Evolutionary conservation across 2,888 invertebrate genomes (phyloP).

Genomic region (Nomada lathburiana): DNA sequence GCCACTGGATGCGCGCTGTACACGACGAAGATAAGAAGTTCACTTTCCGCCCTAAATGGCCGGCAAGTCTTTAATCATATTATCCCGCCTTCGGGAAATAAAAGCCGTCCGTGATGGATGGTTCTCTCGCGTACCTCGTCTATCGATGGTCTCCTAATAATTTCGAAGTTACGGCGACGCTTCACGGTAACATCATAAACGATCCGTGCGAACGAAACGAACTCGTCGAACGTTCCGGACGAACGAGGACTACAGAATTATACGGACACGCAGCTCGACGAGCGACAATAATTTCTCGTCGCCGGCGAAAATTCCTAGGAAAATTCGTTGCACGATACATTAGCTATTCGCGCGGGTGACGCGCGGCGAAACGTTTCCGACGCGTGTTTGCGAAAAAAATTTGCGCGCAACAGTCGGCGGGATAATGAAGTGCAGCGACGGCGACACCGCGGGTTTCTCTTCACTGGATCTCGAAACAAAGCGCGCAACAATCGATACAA

Average conservation of each 20-base stretch:
- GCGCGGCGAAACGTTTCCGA: no score
- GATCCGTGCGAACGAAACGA: no score
- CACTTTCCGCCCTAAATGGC: conserved; percentile 39
- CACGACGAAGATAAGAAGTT: conserved; percentile 33
- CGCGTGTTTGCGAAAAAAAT: background rate
- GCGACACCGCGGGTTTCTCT: conserved; percentile 20
- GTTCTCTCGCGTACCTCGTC: conserved; percentile 3
- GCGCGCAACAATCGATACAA: conserved; percentile 48
- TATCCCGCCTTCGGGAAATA: conserved; percentile 21
- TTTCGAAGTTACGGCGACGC: background rate
- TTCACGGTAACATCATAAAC: no score
- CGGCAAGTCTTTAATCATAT: conserved; percentile 45
- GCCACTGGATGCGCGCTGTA: background rate
- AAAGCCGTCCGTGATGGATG: conserved; percentile 38
- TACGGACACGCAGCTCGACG: no score
- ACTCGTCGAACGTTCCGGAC: no score
- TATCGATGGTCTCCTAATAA: conserved; percentile 26
- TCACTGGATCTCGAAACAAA: conserved; percentile 28
- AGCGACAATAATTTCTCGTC: no score
- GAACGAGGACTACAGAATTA: no score
- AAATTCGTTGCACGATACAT: no score
- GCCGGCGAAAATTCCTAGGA: no score
- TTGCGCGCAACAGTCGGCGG: background rate
- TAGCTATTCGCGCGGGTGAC: no score
- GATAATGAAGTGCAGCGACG: background rate